phyloP scores from a whole-genome alignment of 2,113 vertebrate species.

The Apistogramma diplotaenia region DNA sequence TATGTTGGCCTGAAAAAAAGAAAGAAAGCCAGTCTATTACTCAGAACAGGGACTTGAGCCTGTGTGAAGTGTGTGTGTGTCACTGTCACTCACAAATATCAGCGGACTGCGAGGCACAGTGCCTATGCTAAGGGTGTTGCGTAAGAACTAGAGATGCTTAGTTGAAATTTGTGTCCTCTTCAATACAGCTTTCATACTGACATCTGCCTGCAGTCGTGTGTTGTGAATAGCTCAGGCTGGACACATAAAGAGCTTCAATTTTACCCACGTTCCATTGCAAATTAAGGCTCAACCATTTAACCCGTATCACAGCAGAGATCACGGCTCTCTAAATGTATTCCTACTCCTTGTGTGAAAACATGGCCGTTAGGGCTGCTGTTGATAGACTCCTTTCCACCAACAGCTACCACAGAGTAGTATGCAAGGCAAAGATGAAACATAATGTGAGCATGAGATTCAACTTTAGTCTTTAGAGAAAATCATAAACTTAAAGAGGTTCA shows the following conservation, averaged over 20 bases:
- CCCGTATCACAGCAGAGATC: background rate
- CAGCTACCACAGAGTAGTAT: background rate
- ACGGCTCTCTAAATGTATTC: background rate
- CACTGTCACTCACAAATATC: conserved; percentile 50
- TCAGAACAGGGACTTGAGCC: conserved; percentile 25
- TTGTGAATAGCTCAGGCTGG: conserved; percentile 18
- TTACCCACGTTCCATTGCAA: background rate
- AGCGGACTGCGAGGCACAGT: conserved; percentile 28
- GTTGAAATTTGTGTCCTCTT: conserved; percentile 56
- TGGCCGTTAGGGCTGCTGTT: background rate
- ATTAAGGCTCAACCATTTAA: background rate
- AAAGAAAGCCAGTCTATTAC: conserved; percentile 26
- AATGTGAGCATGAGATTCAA: background rate
- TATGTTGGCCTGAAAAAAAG: conserved; percentile 27
- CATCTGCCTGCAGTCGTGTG: conserved; percentile 28
- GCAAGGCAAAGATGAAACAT: background rate
- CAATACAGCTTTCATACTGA: conserved; percentile 7
- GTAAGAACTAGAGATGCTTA: conserved; percentile 55
- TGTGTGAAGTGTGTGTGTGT: conserved; percentile 28
- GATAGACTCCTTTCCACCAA: background rate
- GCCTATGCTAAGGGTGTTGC: conserved; percentile 39
- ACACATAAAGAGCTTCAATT: background rate
- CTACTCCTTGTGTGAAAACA: background rate
- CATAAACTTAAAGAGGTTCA: background rate
- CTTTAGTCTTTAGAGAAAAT: background rate